phyloP scores from a whole-genome alignment of 1,140 invertebrate species.

The Sesamia nonagrioides region DNA sequence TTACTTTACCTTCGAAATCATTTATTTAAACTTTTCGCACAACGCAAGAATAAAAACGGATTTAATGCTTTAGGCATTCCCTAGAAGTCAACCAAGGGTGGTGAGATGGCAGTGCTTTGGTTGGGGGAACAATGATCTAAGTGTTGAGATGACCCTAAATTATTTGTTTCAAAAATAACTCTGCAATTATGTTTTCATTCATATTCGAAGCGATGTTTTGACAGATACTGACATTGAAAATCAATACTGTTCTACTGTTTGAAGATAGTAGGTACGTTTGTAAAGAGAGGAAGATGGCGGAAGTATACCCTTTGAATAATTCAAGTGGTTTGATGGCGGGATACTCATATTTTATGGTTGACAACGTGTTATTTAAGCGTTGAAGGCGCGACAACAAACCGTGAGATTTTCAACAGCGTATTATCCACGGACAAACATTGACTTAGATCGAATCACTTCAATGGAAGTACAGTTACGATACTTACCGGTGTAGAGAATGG shows the following conservation, averaged over 20 bases:
- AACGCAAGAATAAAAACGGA: no score
- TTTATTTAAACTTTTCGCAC: no score
- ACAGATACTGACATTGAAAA: conserved; percentile 14
- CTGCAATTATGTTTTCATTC: not conserved
- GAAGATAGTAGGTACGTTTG: not conserved
- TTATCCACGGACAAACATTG: conserved; percentile 71
- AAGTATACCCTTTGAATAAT: conserved; percentile 46
- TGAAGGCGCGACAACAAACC: conserved; percentile 61
- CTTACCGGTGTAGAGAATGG: conserved; percentile 1
- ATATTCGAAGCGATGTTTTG: conserved; percentile 11
- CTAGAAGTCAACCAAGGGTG: no score
- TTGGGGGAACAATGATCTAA: no score
- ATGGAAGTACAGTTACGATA: conserved; percentile 59
- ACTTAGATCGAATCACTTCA: conserved; percentile 64
- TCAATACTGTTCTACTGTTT: conserved; percentile 32
- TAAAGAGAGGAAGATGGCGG: conserved; percentile 23
- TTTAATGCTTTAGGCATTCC: no score
- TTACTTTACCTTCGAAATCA: no score
- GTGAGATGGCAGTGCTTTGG: no score
- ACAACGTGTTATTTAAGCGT: conserved; percentile 61
- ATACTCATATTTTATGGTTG: conserved; percentile 39
- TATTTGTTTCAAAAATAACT: no score
- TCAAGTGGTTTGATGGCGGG: conserved; percentile 33
- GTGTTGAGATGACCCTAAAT: no score
- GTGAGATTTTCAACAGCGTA: conserved; percentile 71